Conservation (phyloP, 2,888 invertebrate genomes). For the Listrodromus nycthemerus region DNA sequence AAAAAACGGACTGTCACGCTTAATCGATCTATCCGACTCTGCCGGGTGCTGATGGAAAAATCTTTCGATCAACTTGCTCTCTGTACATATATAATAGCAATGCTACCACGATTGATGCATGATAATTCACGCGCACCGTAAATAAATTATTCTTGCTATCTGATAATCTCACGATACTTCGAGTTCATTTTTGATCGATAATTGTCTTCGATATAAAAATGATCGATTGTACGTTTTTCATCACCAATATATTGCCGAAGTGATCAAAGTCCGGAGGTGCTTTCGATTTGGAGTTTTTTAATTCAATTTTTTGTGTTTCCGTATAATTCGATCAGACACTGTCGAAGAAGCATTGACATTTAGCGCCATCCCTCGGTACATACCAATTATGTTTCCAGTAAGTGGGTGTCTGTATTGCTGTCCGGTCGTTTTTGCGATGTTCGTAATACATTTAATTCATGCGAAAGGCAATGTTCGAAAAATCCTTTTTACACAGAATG, state of each 20-base stretch:
- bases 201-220: constrained; percentile 17
- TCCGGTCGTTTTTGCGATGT: too few species aligned
- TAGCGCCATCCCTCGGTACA: too few species aligned
- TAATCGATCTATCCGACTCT: constrained; percentile 52
- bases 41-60: constrained; percentile 35
- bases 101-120: constrained; percentile 36
- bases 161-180: constrained; percentile 13
- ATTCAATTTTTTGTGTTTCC: too few species aligned
- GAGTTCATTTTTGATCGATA: constrained; percentile 7
- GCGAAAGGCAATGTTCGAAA: too few species aligned
- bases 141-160: constrained; percentile 51
- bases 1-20: constrained; percentile 41
- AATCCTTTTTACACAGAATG: too few species aligned
- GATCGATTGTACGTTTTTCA: constrained; percentile 3
- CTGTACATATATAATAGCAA: constrained; percentile 54
- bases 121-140: constrained; percentile 37
- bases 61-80: constrained; percentile 27
- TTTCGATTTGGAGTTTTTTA: too few species aligned
- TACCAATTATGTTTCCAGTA: too few species aligned
- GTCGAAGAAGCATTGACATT: too few species aligned
- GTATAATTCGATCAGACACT: too few species aligned
- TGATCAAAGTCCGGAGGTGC: constrained; percentile 81
- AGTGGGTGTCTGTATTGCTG: too few species aligned
- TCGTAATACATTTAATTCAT: too few species aligned
- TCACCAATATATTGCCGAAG: constrained; percentile 92